phyloP scores from a whole-genome alignment of 2,797 vertebrate species.

The Choloepus didactylus region DNA sequence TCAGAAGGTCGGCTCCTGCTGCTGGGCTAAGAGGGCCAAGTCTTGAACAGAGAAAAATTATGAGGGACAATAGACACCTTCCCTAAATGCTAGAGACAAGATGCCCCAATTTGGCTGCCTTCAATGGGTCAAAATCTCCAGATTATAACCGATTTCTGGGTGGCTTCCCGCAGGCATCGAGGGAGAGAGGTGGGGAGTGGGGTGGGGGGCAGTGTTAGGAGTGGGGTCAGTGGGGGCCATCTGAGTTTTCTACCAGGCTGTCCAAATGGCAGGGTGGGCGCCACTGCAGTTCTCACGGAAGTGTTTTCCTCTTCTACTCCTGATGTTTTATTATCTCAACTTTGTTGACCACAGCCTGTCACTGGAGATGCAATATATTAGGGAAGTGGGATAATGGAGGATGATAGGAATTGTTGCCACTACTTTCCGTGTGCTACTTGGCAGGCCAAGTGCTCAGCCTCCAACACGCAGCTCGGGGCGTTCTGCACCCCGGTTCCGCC shows the following conservation, averaged over 20 bases:
- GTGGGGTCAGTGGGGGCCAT: fast-evolving
- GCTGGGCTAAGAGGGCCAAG: too few species aligned
- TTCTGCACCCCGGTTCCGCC: fast-evolving
- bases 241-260: fast-evolving
- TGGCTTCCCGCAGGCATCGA: neutral
- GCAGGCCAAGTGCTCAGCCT: neutral
- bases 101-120: neutral
- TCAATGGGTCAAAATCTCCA: neutral
- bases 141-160: neutral
- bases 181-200: fast-evolving
- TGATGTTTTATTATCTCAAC: neutral
- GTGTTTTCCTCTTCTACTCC: neutral
- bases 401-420: fast-evolving
- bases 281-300: too few species aligned
- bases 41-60: neutral
- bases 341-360: neutral
- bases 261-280: neutral
- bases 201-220: fast-evolving
- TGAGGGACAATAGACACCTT: fast-evolving
- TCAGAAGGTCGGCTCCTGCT: neutral
- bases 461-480: fast-evolving
- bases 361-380: neutral
- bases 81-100: neutral
- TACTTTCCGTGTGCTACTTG: fast-evolving
- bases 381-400: fast-evolving